A percentile compares a stretch with the other conserved stretches of the same genome.
These are phyloP conservation scores for Sitophilus oryzae DNA, from an alignment of 1,140 invertebrate genomes.

Conservation along the genomic window DNA sequence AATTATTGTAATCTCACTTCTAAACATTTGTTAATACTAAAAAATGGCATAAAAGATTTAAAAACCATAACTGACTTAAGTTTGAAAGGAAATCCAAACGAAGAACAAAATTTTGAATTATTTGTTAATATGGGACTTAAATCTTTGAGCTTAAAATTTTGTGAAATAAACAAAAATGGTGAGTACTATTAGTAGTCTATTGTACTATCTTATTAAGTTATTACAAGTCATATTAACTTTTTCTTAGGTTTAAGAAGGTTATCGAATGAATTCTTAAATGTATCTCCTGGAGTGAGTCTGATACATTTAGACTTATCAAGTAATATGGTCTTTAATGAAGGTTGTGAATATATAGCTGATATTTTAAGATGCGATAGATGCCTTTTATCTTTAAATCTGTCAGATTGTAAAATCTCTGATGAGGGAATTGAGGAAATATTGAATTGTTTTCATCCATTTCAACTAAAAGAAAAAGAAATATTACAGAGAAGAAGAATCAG, in stretches of 20 bases:
- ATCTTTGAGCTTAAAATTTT: background rate
- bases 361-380: constrained; percentile 2
- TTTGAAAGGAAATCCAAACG: background rate
- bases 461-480: background rate
- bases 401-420: constrained; percentile 1
- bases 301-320: constrained; percentile 1
- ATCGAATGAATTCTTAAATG: background rate
- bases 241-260: background rate
- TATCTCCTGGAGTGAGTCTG: background rate
- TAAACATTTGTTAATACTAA: background rate
- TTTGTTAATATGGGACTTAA: constrained; percentile 1
- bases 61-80: background rate
- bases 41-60: background rate
- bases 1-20: background rate
- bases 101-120: background rate
- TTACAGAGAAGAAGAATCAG: background rate
- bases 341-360: background rate
- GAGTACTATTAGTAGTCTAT: background rate
- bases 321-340: background rate
- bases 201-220: background rate
- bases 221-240: background rate
- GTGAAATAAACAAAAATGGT: background rate
- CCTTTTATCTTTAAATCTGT: background rate
- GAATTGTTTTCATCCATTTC: background rate
- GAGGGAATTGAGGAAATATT: background rate